Evolutionary conservation across 2,113 vertebrate genomes (phyloP), one percentile per base, ranked within the genome.

Genomic region (Machaerirhynchus nigripectus): DNA sequence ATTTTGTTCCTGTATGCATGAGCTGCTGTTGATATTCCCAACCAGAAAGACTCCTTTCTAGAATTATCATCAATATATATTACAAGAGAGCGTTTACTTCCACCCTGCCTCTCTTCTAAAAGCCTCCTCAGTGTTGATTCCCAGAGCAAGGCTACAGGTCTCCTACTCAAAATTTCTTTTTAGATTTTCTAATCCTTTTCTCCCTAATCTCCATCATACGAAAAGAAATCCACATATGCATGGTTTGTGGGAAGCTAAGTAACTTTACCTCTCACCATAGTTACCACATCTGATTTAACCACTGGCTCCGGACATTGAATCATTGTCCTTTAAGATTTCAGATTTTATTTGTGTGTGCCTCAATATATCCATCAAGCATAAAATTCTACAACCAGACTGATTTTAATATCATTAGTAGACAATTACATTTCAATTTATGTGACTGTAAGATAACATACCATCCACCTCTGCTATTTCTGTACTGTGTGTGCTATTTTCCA

Each of bases 181-280:
- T 52, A 85, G 80, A 85, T 96, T 94, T 91, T 70, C 84, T 93
- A 96, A 96, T 95, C 96, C 93, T 91, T 96, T 95, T 69, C 91
- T 95, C 84, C 42, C 93, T 93, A 93, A 95, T 94, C 94, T 96
- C 92, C 81, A 95, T 95, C 90, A 90, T 78, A 85, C 1, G 0
- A 89, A 80, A 94, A 89, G 80, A 95, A 95, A 97, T 59, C 70
- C 95, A 97, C 81, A 75, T 78, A 94, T 85, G 93, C 90, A 90
- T 14, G 89, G 67, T 91, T 68, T 93, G 67, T 24, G 76, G 89
- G 77, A 89, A 89, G 86, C 90, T 92, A 96, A 96, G 95, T 97
- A 96, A 97, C 96, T 97, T 97, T 96, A 88, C 93, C 96, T 96
- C 88, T 96, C 97, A 96, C 93, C 95, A 97, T 95, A 96, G 97